Evolutionary conservation across 2,888 invertebrate species (phyloP), one percentile per base, ranked within the genome.

Genomic region (Empis livida): DNA sequence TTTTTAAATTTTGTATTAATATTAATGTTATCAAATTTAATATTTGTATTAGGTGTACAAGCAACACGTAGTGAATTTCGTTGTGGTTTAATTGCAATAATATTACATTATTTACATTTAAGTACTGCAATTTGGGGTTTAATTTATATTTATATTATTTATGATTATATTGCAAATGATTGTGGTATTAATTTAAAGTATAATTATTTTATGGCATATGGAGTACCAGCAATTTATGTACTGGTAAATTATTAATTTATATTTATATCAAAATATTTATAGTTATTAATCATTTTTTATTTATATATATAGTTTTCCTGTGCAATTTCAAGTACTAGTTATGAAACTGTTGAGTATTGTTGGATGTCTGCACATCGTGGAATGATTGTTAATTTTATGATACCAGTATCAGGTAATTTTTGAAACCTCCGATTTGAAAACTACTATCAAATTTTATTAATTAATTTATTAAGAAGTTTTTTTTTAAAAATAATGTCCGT

Each of bases 301-400:
- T 38, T 38, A 38, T 35, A 40, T 43, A 41, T 40, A 44, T 62
- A 79, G 77, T 73, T 79, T 53, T 80, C 81, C 52, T 82, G 79
- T 59, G 73, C 78, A 9, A 68, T 79, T n/a, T 77, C 81, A 30
- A 79, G 81, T 57, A 74, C 77, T 54, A 82, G 82, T 52, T 84
- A 83, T 59, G 84, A 85, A 68, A 79, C 77, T 31, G 77, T 78
- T 55, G 76, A 77, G 56, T 84, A 82, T 60, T 85, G 84, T 61
- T 85, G 84, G 78, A 79, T 84, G 74, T 83, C 83, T 0, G 79
- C 84, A 41, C 81, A 82, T 62, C 78, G 80, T 58, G 84, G 84
- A 6, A 84, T 84, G 82, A 76, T 84, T 13, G 71, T 83, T 61
- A 82, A 84, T 40, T 84, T 82, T 62, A 82, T 84, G 77, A 73